Base-by-base conservation (phyloP, 2,113 vertebrate genomes). In the Nerophis ophidion region DNA sequence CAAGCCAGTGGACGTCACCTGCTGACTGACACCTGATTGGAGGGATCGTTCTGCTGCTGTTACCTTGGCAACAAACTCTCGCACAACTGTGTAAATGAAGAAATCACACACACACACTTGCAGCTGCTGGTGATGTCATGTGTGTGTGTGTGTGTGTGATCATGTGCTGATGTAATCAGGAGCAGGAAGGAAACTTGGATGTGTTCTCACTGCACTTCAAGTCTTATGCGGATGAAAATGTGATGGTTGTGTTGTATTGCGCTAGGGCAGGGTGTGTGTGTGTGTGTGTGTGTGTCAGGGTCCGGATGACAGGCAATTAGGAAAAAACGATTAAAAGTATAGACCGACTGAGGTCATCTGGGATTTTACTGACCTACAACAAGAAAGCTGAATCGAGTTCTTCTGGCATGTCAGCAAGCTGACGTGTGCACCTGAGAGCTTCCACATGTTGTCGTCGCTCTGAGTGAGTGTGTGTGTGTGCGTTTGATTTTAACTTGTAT, bases 131-230 rank as follows among this genome's bases (percentile, higher is more conserved):
- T 87, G 80, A 87, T 78, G 78, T 85, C 80, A 82, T 87, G 60
- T 76, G 46, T 34, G 53, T 36, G 70, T 54, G 56, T 47, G 38
- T 59, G 16, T 40, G 63, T 68, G 75, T 47, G 70, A 57, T 71
- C 75, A 79, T 86, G 84, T 81, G 83, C 76, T 90, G 87, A 88
- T 88, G 87, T 84, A 84, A 89, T 88, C 84, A 84, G 51, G 55
- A 71, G 49, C 81, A 76, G 78, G 61, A 57, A 71, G 86, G 81
- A 88, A 85, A 84, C 58, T 86, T 88, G 81, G 83, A 81, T 45
- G 64, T 78, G 83, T 77, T 80, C 70, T 70, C 26, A 49, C 68
- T 76, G 68, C 59, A 72, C 50, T 2, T 72, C 68, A 63, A 76
- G 69, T 75, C 59, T 81, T 66, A 74, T 80, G 68, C 52, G 58